Percentiles rank a stretch among this genome's conserved stretches.
phyloP scores from a whole-genome alignment of 2,797 vertebrate species.

The Muscicapa striata region DNA sequence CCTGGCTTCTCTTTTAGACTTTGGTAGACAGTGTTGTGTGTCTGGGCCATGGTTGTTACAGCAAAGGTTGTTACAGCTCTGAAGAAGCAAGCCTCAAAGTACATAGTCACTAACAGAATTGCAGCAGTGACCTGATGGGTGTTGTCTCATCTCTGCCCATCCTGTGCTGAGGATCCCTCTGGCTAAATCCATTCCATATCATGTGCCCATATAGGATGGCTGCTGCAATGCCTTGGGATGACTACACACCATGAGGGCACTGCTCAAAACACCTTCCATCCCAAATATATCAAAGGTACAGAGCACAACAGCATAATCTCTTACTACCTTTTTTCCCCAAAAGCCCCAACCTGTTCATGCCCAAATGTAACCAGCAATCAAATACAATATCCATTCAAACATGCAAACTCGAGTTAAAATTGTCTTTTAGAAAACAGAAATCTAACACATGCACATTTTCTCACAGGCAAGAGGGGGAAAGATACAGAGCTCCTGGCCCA shows the following conservation, averaged over 20 bases:
- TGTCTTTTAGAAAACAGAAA: background rate
- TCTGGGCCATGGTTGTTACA: background rate
- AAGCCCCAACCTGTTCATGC: background rate
- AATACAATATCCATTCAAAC: background rate
- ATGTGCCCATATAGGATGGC: background rate
- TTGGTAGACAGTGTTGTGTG: background rate
- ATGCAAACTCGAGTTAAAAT: background rate
- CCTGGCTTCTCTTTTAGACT: background rate
- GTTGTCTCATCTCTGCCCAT: background rate
- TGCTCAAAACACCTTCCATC: constrained; percentile 14
- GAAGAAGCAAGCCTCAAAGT: background rate
- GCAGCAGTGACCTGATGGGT: background rate
- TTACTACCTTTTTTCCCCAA: background rate
- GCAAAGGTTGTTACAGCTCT: background rate
- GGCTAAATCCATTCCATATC: background rate
- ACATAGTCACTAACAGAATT: background rate
- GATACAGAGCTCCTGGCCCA: constrained; percentile 13
- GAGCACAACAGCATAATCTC: background rate
- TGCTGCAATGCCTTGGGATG: background rate
- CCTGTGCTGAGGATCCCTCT: background rate
- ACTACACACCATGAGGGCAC: background rate
- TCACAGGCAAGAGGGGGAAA: background rate
- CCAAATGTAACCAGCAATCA: background rate
- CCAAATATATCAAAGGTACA: background rate
- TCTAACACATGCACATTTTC: background rate